Evolutionary conservation across 2,888 invertebrate species (phyloP), one percentile per base, ranked within the genome.

Genomic region (Hofmannophila pseudospretella): DNA sequence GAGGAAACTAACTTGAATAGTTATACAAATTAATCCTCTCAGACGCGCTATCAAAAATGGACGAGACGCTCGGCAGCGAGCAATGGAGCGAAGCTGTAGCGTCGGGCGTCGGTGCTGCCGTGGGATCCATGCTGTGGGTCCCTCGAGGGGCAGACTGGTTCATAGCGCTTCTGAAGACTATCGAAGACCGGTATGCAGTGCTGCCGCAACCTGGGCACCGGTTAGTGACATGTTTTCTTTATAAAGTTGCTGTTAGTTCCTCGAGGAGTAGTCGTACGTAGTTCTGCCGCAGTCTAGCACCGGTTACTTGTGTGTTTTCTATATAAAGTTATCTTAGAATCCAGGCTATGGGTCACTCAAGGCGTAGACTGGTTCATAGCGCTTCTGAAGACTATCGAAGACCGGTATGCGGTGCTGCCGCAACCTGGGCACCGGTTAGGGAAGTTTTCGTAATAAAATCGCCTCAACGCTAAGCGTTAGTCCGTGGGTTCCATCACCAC

Each of bases 1-100:
- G n/a, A n/a, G n/a, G n/a, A n/a, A n/a, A n/a, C n/a, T n/a, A n/a
- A n/a, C n/a, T n/a, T n/a, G n/a, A n/a, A n/a, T n/a, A n/a, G n/a
- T n/a, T n/a, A n/a, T n/a, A n/a, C n/a, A n/a, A n/a, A n/a, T n/a
- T n/a, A n/a, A n/a, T n/a, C n/a, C n/a, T n/a, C n/a, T n/a, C 64
- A 97, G 96, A 94, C 88, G 97, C 97, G 2, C 89, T 93, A 12
- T 92, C 95, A 58, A 96, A 96, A 85, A 95, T 98, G 92, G 97
- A 98, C 65, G 89, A 90, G 25, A 94, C 96, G 64, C 74, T 98
- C 31, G 90, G 90, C 54, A 93, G 91, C 26, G 82, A 94, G 88
- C 90, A 90, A 25, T 89, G 91, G 63, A 94, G 95, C 84, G 91
- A 92, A 58, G 88, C 91, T 1, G 74, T 94, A 54, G 79, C 78